Evolutionary conservation across 53 echinoderm and acorn worm species (phyloP), one percentile per base, ranked within the genome.

Genomic region (Pentamera pediparva): DNA sequence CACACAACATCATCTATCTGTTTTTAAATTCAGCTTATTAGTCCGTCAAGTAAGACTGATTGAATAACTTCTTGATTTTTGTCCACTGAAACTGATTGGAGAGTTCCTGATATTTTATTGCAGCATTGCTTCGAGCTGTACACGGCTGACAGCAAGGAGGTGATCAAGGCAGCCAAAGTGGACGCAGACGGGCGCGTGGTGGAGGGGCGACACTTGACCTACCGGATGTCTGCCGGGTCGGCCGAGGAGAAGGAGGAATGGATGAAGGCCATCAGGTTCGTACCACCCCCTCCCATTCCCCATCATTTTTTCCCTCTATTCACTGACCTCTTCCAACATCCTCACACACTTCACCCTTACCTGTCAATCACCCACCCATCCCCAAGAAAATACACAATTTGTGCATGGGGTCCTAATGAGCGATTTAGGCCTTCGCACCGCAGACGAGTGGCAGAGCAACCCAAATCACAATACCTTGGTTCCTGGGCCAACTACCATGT

Each of bases 91-190:
- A n/a, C n/a, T n/a, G n/a, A n/a, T n/a, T n/a, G n/a, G n/a, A n/a
- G n/a, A n/a, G n/a, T n/a, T n/a, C n/a, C n/a, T n/a, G n/a, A n/a
- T n/a, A n/a, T n/a, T n/a, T n/a, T n/a, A n/a, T n/a, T n/a, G n/a
- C 75, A 98, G 98, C 87, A 91, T 56, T 92, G 88, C 32, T 98
- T 98, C 86, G 91, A 98, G 82, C 79, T 98, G 37, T 83, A 54
- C 39, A 81, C 98, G 0, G 24, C 91, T 4, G 91, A 88, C 69
- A 84, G 69, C 32, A 81, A 85, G 48, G 92, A 89, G 17, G 85
- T 98, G 9, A 98, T 98, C 79, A 98, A 98, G 70, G 98, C 98
- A 7, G 92, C 92, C 30, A 98, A 98, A 78, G 92, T 91, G 25
- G 92, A 98, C 32, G 85, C 88, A 2, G 98, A 98, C 57, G 98